Evolutionary conservation across 2,888 invertebrate species (phyloP).

Genomic region (Agrotis ipsilon): DNA sequence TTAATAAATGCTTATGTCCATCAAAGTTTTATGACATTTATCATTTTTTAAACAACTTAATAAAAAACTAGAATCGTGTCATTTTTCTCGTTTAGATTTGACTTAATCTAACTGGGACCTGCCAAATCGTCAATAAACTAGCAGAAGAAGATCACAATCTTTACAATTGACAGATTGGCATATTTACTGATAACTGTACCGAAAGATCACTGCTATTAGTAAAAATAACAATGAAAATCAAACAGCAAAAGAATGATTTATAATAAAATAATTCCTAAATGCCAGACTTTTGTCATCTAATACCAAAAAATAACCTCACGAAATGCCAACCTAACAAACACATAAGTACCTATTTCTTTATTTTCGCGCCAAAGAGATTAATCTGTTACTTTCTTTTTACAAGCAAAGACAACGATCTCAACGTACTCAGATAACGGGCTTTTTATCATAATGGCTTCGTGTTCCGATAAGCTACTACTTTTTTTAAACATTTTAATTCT

Average conservation of each 20-base stretch:
- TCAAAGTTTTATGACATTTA: slow-evolving; percentile 18
- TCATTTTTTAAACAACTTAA: background rate
- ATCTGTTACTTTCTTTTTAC: slow-evolving; percentile 69
- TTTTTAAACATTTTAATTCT: slow-evolving; percentile 72
- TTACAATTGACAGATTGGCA: slow-evolving; percentile 28
- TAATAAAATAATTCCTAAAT: slow-evolving; percentile 6
- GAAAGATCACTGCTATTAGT: background rate
- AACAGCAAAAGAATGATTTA: background rate
- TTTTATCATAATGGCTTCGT: slow-evolving; percentile 82
- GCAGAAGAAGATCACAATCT: slow-evolving; percentile 24
- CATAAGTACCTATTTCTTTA: slow-evolving; percentile 40
- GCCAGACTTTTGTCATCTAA: slow-evolving; percentile 10
- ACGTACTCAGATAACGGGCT: slow-evolving; percentile 72
- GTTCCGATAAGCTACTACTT: slow-evolving; percentile 82
- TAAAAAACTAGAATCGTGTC: background rate
- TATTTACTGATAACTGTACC: slow-evolving; percentile 21
- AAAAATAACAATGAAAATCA: background rate
- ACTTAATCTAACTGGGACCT: slow-evolving; percentile 30
- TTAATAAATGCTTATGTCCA: slow-evolving; percentile 7
- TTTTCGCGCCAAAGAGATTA: slow-evolving; percentile 60
- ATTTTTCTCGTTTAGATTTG: slow-evolving; percentile 10
- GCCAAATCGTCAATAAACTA: slow-evolving; percentile 32
- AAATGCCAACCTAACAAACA: slow-evolving; percentile 33
- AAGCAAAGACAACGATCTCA: slow-evolving; percentile 67
- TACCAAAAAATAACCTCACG: background rate